Evolutionary conservation across 2,888 invertebrate genomes (phyloP).

Genomic region (Epistrophella euchroma): DNA sequence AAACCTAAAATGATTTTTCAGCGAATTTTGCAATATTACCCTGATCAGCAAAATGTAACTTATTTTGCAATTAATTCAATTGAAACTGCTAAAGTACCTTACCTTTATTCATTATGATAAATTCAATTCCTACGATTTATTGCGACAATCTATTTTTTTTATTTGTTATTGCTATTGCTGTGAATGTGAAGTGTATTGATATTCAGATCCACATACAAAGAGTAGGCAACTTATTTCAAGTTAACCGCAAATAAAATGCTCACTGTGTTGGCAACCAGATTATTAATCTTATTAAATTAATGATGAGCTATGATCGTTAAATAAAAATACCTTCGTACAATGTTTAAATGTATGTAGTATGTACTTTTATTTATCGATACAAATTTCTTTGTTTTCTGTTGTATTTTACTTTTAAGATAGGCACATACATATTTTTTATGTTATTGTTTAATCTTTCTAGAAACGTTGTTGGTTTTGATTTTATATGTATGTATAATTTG

Average conservation of each 20-base stretch:
- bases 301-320: not conserved
- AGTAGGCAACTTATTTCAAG: slow-evolving; percentile 34
- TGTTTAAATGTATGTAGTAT: too few relatives aligned
- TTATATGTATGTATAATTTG: too few relatives aligned
- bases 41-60: slow-evolving; percentile 8
- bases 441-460: not conserved
- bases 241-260: slow-evolving; percentile 30
- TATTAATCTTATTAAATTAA: slow-evolving; percentile 10
- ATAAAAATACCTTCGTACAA: not conserved
- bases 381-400: too few relatives aligned
- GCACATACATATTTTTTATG: not conserved
- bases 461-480: too few relatives aligned
- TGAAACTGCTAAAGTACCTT: slow-evolving; percentile 10
- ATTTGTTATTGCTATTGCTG: slow-evolving; percentile 25
- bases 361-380: too few relatives aligned
- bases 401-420: not conserved
- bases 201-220: slow-evolving; percentile 35
- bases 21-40: not conserved
- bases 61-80: slow-evolving; percentile 19
- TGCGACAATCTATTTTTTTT: slow-evolving; percentile 41
- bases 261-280: slow-evolving; percentile 26
- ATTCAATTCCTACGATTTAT: slow-evolving; percentile 35
- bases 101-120: slow-evolving; percentile 16
- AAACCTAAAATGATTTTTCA: slow-evolving; percentile 1
- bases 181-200: slow-evolving; percentile 47